Percentiles rank a stretch among this genome's conserved stretches.
Conservation (phyloP, 1,140 invertebrate genomes). For the Maniola jurtina region DNA sequence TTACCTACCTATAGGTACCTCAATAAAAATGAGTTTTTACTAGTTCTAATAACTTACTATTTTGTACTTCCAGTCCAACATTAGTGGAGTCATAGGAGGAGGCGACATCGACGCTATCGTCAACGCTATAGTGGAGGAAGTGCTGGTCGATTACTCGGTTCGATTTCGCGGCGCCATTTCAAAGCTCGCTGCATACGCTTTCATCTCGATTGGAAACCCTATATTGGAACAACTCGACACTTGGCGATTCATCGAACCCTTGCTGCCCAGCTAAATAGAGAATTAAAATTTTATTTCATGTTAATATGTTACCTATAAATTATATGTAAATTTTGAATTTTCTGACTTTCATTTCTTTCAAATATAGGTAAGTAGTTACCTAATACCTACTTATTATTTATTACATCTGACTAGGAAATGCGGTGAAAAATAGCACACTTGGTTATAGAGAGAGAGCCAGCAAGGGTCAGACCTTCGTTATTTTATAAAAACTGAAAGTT, state of each 20-base stretch:
- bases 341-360: no score
- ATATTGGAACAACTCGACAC: conserved; percentile 53
- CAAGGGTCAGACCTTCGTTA: no score
- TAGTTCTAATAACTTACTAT: background rate
- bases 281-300: background rate
- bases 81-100: conserved; percentile 55
- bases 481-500: no score
- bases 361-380: no score
- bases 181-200: conserved; percentile 9
- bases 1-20: no score
- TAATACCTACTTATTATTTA: no score
- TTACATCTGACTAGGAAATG: no score
- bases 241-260: conserved; percentile 49
- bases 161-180: conserved; percentile 52
- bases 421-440: no score
- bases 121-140: conserved; percentile 61
- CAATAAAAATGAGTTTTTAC: background rate
- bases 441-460: no score
- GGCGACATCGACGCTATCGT: conserved; percentile 64
- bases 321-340: no score
- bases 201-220: conserved; percentile 43
- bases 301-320: no score
- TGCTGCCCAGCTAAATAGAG: conserved; percentile 34
- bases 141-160: conserved; percentile 58
- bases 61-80: conserved; percentile 38